phyloP scores from a whole-genome alignment of 2,888 invertebrate genomes.

The Tipula unca region DNA sequence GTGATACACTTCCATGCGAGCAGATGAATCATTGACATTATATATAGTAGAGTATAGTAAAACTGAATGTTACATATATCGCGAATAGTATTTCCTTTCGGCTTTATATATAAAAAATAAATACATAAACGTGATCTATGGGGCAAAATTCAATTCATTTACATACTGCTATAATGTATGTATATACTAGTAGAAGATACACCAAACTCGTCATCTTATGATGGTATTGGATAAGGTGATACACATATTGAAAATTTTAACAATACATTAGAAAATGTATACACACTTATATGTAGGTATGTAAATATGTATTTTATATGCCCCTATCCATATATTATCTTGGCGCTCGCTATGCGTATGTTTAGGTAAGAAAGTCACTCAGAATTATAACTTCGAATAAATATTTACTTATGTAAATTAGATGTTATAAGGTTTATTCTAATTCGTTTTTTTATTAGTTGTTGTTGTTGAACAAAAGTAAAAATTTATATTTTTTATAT shows the following conservation, averaged over 20 bases:
- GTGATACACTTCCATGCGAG: neutral
- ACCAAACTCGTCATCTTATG: too few species aligned
- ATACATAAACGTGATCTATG: neutral
- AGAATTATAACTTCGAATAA: neutral
- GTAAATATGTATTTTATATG: neutral
- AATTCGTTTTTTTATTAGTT: neutral
- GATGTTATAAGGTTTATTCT: neutral
- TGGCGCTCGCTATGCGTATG: neutral
- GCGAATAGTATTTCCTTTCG: too few species aligned
- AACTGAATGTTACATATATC: neutral
- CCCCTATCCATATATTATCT: neutral
- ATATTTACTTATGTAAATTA: neutral
- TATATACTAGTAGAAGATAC: neutral
- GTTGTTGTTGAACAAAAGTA: neutral
- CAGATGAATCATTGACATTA: neutral
- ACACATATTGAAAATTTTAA: neutral
- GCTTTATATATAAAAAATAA: neutral
- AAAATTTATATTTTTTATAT: neutral
- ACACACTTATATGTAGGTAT: neutral
- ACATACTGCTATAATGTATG: neutral
- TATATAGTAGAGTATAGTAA: neutral
- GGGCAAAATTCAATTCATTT: neutral
- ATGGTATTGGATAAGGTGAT: neutral
- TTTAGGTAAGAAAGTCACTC: neutral
- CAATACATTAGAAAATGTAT: neutral